Base-by-base conservation (phyloP, 2,797 vertebrate species). In the Helicolenus hilgendorfi region DNA sequence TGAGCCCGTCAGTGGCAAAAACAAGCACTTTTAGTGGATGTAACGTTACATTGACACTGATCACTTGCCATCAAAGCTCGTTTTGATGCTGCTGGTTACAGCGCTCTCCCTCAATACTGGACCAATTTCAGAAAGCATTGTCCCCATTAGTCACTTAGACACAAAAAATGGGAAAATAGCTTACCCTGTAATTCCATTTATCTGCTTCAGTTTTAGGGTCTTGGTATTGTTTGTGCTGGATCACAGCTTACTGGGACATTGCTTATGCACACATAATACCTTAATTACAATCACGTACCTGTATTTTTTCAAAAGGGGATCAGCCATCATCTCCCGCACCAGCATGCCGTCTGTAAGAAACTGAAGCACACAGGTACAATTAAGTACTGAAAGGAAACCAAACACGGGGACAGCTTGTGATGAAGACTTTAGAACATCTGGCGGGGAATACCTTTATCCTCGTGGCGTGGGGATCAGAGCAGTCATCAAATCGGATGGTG, bases 271-370 rank as follows among this genome's bases (percentile, higher is more conserved):
- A 41, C 38, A 41, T 41, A 41, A 41, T 5, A 38, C 3, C 4
- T 53, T 41, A 9, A 59, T 41, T 62, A 22, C 29, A 81, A 20
- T 69, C 22, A 38, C 26, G 86, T 96, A 99, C 99, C 99, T 99
- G 93, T 99, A 99, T 95, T 98, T 98, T 91, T 99, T 99, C 94
- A 99, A 92, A 70, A 99, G 97, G 14, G 99, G 99, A 94, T 99
- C 99, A 11, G 98, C 96, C 99, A 99, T 99, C 99, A 99, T 99
- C 95, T 99, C 99, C 81, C 99, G 97, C 72, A 99, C 98, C 92
- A 99, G 95, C 98, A 99, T 99, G 33, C 99, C 99, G 94, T 99
- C 99, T 41, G 99, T 99, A 22, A 99, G 96, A 95, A 99, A 99
- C 99, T 99, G 92, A 85, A 65, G 24, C 56, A 80, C n/a, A 93